phyloP scores from a whole-genome alignment of 2,113 vertebrate species.

The Nannobrachium achirus region DNA sequence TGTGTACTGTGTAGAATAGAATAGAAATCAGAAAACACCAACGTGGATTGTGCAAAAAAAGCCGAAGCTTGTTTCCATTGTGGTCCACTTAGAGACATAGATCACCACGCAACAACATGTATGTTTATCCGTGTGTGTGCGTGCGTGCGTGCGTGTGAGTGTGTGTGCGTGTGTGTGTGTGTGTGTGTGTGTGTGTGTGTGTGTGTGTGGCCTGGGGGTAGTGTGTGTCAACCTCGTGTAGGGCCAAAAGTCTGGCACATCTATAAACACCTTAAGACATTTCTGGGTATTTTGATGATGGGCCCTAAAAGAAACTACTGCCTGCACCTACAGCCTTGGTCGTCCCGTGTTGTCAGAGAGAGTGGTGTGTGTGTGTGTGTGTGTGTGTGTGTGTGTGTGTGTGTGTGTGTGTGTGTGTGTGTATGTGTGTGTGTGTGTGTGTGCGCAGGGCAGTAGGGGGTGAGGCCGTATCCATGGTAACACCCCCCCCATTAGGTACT shows the following conservation, averaged over 20 bases:
- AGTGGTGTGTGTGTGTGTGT: neutral
- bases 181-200: neutral
- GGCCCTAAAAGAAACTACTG: slow-evolving; percentile 34
- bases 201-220: slow-evolving; percentile 25
- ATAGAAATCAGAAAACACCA: too few relatives aligned
- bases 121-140: slow-evolving; percentile 4
- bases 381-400: slow-evolving; percentile 7
- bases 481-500: slow-evolving; percentile 68
- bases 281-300: slow-evolving; percentile 53
- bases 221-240: slow-evolving; percentile 52
- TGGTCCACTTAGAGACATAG: too few relatives aligned
- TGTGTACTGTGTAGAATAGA: too few relatives aligned
- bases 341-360: slow-evolving; percentile 2
- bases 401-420: neutral
- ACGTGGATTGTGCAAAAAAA: too few relatives aligned
- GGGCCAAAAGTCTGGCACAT: slow-evolving; percentile 49
- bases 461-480: slow-evolving; percentile 76
- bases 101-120: too few relatives aligned
- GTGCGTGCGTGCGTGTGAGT: neutral
- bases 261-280: slow-evolving; percentile 48
- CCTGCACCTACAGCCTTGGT: slow-evolving; percentile 9
- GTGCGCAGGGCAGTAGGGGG: slow-evolving; percentile 14
- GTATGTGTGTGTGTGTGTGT: neutral
- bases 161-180: too few relatives aligned
- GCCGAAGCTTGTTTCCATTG: too few relatives aligned